Evolutionary conservation across 2,113 vertebrate species (phyloP), one percentile per base, ranked within the genome.

Genomic region (Passer domesticus): DNA sequence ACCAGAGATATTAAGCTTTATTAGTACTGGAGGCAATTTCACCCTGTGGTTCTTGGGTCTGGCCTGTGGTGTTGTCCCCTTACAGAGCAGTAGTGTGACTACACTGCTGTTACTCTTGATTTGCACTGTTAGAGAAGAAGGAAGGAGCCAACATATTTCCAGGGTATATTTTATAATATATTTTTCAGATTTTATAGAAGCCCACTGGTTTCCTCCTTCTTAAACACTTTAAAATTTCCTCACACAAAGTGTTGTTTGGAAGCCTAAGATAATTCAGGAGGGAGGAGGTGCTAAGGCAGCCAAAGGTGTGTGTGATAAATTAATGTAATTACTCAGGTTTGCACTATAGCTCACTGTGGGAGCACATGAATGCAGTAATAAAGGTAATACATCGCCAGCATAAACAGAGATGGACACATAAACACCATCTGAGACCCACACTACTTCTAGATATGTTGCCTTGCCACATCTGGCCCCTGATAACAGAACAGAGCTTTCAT

Each of bases 221-320:
- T 56, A 91, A 95, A 76, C 28, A 19, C 89, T 74, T 56, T 4
- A 63, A 69, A 63, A 44, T 67, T 91, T 96, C 89, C 35, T 82
- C 47, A n/a, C 30, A 62, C 37, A 52, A 70, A 41, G 49, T 21
- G 31, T 70, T 77, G 50, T 59, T 87, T 89, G 77, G 73, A 84
- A 87, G 53, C 43, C 69, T 68, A 0, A 35, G 82, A 49, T 21
- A 73, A 73, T 79, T 82, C 60, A 87, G 70, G 49, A 69, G 70
- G 69, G 52, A 82, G 64, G 52, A 89, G 73, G 39, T 72, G 56
- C n/a, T 58, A 58, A 87, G 67, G 77, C 66, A 84, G 83, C 62
- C 83, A 77, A 53, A 92, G 39, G 52, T 76, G 41, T 69, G 44
- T 33, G 49, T 85, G 81, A 91, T 87, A 64, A 93, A 95, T 96